These are phyloP conservation scores for Sus cebifrons DNA, from an alignment of 2,797 vertebrate genomes.

Conservation along the genomic window DNA sequence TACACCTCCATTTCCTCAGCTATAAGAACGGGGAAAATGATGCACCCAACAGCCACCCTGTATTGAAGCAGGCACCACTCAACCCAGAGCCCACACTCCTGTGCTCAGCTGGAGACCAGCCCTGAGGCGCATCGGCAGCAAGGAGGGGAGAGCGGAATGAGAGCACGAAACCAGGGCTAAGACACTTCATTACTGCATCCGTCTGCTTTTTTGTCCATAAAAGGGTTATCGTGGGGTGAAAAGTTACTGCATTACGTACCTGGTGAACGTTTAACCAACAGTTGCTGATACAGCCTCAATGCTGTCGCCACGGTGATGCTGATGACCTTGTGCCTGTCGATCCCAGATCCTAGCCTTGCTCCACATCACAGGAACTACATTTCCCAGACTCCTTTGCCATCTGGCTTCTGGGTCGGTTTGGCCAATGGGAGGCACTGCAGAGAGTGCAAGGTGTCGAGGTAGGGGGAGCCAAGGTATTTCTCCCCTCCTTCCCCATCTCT, in stretches of 20 bases:
- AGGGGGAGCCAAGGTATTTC: background rate
- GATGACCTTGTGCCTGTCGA: background rate
- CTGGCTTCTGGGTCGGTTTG: background rate
- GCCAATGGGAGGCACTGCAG: background rate
- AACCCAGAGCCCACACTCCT: background rate
- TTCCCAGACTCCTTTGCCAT: background rate
- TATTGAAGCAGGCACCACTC: rapidly evolving
- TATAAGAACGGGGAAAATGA: background rate
- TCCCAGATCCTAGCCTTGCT: background rate
- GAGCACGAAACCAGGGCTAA: background rate
- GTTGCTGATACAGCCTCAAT: background rate
- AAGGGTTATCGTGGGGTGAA: background rate
- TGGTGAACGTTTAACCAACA: rapidly evolving
- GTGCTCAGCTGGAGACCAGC: background rate
- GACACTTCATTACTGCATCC: rapidly evolving
- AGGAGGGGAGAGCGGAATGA: rapidly evolving
- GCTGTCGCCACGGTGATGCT: background rate
- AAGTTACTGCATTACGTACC: rapidly evolving
- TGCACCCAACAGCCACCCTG: background rate
- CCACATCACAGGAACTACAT: background rate
- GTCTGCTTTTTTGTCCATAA: background rate
- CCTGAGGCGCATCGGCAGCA: no score
- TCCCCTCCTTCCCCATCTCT: background rate
- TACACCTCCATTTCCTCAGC: background rate
- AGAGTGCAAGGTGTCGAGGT: no score